These are phyloP conservation scores for Atherinomorus stipes DNA, from an alignment of 2,113 vertebrate species.

Conservation along the genomic window DNA sequence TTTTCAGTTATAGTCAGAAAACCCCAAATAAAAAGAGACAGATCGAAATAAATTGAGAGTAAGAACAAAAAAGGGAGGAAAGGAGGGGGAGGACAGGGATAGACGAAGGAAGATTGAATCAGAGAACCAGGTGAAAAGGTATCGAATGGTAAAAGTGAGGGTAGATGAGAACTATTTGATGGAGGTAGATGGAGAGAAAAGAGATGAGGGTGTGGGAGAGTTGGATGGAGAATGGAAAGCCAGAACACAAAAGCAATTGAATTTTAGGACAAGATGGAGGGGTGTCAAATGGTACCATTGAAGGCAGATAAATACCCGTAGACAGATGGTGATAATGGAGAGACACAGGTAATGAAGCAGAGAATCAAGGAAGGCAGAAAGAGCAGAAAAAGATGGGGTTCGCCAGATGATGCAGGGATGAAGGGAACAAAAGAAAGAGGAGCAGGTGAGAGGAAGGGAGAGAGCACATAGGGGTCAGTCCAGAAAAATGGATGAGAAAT, in stretches of 20 bases:
- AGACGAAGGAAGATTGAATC: constrained; percentile 55
- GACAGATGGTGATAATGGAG: constrained; percentile 35
- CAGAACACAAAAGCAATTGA: constrained; percentile 38
- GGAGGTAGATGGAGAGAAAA: constrained; percentile 38
- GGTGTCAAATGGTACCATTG: constrained; percentile 37
- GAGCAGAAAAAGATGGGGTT: constrained; percentile 26
- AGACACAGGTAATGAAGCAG: constrained; percentile 34
- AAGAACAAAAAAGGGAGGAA: not conserved
- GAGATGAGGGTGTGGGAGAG: not conserved
- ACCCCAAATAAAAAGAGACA: not conserved
- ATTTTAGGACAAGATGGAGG: constrained; percentile 49
- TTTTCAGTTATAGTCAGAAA: not conserved
- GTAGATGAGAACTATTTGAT: constrained; percentile 53
- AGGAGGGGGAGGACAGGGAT: not conserved
- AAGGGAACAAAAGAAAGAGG: not conserved
- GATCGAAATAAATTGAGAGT: constrained; percentile 9
- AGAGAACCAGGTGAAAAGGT: constrained; percentile 60
- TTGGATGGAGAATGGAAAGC: constrained; percentile 14
- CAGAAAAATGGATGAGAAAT: constrained; percentile 57
- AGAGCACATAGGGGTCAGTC: constrained; percentile 49
- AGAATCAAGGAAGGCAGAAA: not conserved
- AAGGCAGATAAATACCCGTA: constrained; percentile 50
- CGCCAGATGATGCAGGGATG: constrained; percentile 19
- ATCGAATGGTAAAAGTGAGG: constrained; percentile 52
- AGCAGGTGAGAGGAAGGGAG: constrained; percentile 7